Evolutionary conservation across 2,113 vertebrate genomes (phyloP), one percentile per base, ranked within the genome.

Genomic region (human): DNA sequence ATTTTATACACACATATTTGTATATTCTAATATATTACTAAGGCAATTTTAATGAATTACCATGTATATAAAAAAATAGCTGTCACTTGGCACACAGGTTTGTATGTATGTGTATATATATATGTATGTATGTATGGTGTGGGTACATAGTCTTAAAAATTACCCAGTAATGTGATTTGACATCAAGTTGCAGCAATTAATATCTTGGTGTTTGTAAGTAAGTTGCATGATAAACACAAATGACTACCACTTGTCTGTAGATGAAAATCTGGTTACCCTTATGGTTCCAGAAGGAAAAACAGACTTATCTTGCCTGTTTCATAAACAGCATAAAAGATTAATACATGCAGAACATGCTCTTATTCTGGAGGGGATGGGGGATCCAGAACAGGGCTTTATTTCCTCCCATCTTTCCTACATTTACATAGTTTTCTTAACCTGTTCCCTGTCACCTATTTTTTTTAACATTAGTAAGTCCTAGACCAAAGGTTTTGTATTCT

Each of bases 371-470:
- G 76, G 95, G 95, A 88, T 45, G 48, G 76, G 55, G 38, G 64
- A 35, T 40, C 55, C 81, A 89, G 25, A 86, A 76, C 97, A 98
- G 97, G 93, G 91, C 94, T 98, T 96, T 96, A 98, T 87, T 98
- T 94, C 87, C 83, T 98, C 97, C 97, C 90, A 78, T 94, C 98
- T 95, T 90, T 68, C 50, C 50, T 85, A 94, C 45, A 90, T 38
- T 87, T 98, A 98, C 81, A 5, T 97, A 73, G 90, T 97, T 98
- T 98, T 98, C 96, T 96, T 96, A 98, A 98, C 96, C 82, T 97
- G 96, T 97, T 98, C 91, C 97, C 97, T 98, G 98, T 98, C 99
- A 99, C 98, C 98, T 99, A 57, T 99, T 98, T 97, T 98, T 99
- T 98, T 98, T 99, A 82, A 92, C 83, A 73, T 72, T 98, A 97